phyloP scores from a whole-genome alignment of 2,888 invertebrate species.

The Cataglyphis albicans region DNA sequence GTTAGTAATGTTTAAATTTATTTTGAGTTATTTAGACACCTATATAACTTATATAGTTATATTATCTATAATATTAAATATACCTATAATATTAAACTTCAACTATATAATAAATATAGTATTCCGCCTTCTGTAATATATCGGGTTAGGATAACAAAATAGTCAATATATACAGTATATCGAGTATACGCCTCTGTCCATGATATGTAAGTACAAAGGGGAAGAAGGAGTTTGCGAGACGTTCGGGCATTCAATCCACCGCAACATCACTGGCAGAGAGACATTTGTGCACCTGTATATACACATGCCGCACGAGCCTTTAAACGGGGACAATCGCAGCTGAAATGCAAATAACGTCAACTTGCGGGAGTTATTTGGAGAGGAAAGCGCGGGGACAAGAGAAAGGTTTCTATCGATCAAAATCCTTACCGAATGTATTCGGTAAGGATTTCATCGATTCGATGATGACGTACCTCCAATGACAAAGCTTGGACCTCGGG shows the following conservation, averaged over 20 bases:
- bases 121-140: slow-evolving; percentile 50
- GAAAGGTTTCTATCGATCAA: slow-evolving; percentile 1
- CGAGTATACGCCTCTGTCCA: slow-evolving; percentile 35
- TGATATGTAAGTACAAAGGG: slow-evolving; percentile 68
- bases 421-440: slow-evolving; percentile 52
- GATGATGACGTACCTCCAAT: background rate
- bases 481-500: slow-evolving; percentile 42
- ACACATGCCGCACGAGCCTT: slow-evolving; percentile 58
- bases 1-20: slow-evolving; percentile 11
- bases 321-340: slow-evolving; percentile 67
- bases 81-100: too few relatives aligned
- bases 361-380: slow-evolving; percentile 58
- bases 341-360: slow-evolving; percentile 70
- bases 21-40: background rate
- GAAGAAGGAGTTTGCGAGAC: slow-evolving; percentile 60
- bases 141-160: slow-evolving; percentile 27
- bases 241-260: slow-evolving; percentile 65
- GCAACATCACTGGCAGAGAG: slow-evolving; percentile 42
- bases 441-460: slow-evolving; percentile 54
- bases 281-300: slow-evolving; percentile 24
- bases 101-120: background rate
- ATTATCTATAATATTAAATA: too few relatives aligned
- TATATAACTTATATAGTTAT: background rate
- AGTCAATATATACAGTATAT: slow-evolving; percentile 52
- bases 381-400: background rate